phyloP scores from a whole-genome alignment of 2,888 invertebrate species.

The Clitarchus hookeri region DNA sequence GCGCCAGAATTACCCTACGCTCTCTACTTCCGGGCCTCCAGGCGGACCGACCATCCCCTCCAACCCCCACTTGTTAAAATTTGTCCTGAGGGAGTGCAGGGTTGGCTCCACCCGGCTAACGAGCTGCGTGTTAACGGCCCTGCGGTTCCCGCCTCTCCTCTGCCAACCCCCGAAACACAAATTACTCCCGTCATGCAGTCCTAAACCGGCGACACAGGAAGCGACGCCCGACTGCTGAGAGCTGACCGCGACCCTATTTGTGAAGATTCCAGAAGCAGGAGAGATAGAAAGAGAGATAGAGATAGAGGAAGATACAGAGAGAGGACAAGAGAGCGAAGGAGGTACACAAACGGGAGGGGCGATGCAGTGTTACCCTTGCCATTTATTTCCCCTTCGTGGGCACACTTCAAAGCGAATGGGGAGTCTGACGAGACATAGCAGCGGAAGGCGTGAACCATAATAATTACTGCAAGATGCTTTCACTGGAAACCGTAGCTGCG shows the following conservation, averaged over 20 bases:
- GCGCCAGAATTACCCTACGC: not conserved
- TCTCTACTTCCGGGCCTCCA: not conserved
- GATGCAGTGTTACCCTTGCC: too few species aligned
- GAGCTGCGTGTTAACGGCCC: not conserved
- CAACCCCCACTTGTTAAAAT: not conserved
- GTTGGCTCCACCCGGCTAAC: not conserved
- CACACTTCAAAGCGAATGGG: too few species aligned
- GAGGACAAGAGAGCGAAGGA: too few species aligned
- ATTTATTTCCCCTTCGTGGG: too few species aligned
- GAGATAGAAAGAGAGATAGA: not conserved
- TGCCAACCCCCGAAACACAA: not conserved
- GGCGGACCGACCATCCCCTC: not conserved
- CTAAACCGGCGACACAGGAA: not conserved
- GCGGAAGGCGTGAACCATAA: too few species aligned
- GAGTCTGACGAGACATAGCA: too few species aligned
- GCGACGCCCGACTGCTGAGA: not conserved
- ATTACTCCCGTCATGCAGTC: not conserved
- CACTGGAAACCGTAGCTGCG: too few species aligned
- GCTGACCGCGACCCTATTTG: not conserved
- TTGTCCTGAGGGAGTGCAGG: not conserved
- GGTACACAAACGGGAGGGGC: too few species aligned
- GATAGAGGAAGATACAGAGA: not conserved
- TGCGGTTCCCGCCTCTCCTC: not conserved
- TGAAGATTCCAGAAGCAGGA: not conserved
- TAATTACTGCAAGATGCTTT: too few species aligned